Percentiles rank a stretch among this genome's conserved stretches.
phyloP scores from a whole-genome alignment of 2,113 vertebrate species.

The Lontra canadensis region DNA sequence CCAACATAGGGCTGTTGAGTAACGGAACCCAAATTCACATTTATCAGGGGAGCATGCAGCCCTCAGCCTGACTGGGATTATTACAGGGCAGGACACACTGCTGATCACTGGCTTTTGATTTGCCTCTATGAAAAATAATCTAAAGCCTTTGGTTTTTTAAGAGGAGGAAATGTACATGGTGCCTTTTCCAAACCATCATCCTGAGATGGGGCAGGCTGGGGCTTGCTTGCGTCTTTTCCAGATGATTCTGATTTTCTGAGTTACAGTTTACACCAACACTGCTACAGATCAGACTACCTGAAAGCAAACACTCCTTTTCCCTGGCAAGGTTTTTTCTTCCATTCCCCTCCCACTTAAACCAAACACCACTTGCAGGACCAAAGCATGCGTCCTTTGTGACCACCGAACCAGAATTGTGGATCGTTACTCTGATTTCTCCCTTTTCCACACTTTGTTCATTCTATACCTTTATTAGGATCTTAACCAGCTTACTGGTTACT shows the following conservation, averaged over 20 bases:
- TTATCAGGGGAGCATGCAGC: constrained; percentile 24
- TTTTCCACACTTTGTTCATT: neutral
- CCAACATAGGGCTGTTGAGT: neutral
- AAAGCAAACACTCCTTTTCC: neutral
- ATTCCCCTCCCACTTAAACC: neutral
- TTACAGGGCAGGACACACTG: neutral
- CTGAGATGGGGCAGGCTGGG: neutral
- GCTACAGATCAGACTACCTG: neutral
- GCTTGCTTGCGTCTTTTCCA: neutral
- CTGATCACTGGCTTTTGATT: neutral
- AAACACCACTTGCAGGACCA: neutral
- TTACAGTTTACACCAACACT: neutral
- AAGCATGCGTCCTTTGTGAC: neutral
- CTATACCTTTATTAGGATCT: neutral
- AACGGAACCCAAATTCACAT: constrained; percentile 39
- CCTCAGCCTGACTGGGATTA: neutral
- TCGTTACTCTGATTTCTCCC: neutral
- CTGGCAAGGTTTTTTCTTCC: neutral
- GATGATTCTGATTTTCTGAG: neutral
- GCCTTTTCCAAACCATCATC: neutral
- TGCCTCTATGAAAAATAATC: constrained; percentile 37
- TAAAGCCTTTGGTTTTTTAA: neutral
- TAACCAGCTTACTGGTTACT: neutral
- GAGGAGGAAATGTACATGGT: neutral
- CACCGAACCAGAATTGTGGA: neutral